Percentiles rank a stretch among this genome's conserved stretches.
These are phyloP conservation scores for Metacarcinus magister DNA, from an alignment of 2,888 invertebrate genomes.

Conservation along the genomic window DNA sequence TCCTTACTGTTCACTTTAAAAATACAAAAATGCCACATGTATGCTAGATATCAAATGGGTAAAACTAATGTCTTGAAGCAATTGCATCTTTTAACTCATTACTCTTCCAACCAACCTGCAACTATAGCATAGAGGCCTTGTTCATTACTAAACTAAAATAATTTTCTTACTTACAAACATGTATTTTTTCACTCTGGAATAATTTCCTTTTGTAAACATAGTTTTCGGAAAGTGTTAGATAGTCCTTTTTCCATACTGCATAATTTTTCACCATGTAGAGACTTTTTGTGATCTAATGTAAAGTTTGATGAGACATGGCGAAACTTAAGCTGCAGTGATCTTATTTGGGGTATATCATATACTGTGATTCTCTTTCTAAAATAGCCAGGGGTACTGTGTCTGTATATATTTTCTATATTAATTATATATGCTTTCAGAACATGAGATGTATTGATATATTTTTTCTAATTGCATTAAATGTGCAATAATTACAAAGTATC, in stretches of 20 bases:
- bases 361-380: constrained; percentile 47
- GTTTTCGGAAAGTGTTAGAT: not conserved
- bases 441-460: not conserved
- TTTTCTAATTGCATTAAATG: not conserved
- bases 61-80: not conserved
- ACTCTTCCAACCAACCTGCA: not conserved
- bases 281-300: not conserved
- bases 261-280: not conserved
- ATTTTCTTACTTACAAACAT: not conserved
- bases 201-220: not conserved
- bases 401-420: constrained; percentile 29
- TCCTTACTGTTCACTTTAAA: not conserved
- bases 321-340: not conserved
- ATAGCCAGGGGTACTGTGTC: not conserved
- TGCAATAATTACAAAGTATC: constrained; percentile 11
- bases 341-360: constrained; percentile 39
- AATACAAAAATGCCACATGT: not conserved
- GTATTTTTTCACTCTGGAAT: not conserved
- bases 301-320: not conserved
- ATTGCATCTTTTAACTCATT: not conserved
- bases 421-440: constrained; percentile 1
- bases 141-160: not conserved
- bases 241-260: not conserved
- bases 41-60: not conserved
- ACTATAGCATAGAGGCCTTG: not conserved